Conservation (phyloP, 2,113 vertebrate genomes). For the Sula dactylatra region DNA sequence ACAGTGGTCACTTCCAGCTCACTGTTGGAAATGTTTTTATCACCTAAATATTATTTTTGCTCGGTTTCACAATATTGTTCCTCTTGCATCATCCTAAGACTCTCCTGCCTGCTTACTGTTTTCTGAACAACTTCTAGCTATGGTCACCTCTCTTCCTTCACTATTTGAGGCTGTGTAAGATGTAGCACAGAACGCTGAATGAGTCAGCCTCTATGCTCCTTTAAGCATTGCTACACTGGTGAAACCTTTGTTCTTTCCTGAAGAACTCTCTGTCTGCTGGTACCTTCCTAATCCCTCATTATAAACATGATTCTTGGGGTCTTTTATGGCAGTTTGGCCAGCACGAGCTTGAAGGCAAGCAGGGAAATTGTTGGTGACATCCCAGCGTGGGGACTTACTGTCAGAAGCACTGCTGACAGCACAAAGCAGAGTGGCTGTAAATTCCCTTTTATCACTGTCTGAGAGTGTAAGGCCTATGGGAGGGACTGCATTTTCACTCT, state of each 20-base stretch:
- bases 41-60: neutral
- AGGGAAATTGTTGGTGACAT: neutral
- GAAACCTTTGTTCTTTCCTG: fast-evolving
- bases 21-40: neutral
- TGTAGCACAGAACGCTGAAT: fast-evolving
- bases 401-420: neutral
- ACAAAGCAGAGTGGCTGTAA: neutral
- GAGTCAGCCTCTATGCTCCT: no score
- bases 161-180: neutral
- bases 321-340: neutral
- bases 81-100: neutral
- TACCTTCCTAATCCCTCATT: neutral
- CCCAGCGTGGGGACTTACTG: neutral
- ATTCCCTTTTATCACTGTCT: neutral
- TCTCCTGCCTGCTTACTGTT: neutral
- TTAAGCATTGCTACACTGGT: neutral
- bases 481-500: neutral
- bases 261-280: neutral
- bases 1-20: neutral
- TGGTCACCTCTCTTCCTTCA: neutral
- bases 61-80: neutral
- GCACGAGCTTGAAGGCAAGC: neutral
- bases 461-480: neutral
- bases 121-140: neutral
- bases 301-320: neutral